These are phyloP conservation scores for Pycnonotus jocosus DNA, from an alignment of 2,113 vertebrate genomes.

Conservation along the genomic window DNA sequence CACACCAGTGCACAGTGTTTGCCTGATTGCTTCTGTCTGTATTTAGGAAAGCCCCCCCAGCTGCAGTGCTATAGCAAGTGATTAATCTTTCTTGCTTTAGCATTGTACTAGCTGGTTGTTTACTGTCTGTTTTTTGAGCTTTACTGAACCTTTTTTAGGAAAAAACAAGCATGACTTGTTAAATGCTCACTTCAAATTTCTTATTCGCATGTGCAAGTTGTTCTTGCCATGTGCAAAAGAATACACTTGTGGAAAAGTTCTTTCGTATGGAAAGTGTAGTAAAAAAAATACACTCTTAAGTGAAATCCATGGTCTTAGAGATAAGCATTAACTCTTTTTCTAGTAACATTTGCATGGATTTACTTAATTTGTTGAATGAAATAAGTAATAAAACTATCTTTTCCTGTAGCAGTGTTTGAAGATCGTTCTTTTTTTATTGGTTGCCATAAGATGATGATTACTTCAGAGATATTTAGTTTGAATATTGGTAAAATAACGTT, in stretches of 20 bases:
- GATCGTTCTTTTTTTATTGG: background rate
- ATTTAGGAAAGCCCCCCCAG: accelerated
- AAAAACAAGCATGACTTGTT: background rate
- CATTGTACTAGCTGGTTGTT: background rate
- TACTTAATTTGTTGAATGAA: background rate
- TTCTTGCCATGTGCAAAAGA: background rate
- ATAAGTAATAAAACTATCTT: background rate
- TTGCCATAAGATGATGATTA: background rate
- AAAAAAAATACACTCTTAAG: background rate
- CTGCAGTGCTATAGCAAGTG: background rate
- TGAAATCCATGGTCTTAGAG: background rate
- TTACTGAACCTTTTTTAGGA: background rate
- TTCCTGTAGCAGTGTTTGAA: background rate
- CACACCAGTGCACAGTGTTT: background rate
- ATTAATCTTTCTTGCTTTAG: background rate
- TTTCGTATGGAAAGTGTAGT: background rate
- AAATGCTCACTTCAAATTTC: background rate
- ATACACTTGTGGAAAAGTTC: background rate
- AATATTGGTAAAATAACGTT: background rate
- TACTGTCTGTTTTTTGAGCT: background rate
- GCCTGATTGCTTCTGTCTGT: background rate
- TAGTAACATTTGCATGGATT: background rate
- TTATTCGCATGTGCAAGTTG: background rate
- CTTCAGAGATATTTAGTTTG: background rate
- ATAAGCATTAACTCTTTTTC: background rate